Evolutionary conservation across 92 coral and sea anemone genomes (phyloP), one percentile per base, ranked within the genome.

Genomic region (Diadumene lineata): DNA sequence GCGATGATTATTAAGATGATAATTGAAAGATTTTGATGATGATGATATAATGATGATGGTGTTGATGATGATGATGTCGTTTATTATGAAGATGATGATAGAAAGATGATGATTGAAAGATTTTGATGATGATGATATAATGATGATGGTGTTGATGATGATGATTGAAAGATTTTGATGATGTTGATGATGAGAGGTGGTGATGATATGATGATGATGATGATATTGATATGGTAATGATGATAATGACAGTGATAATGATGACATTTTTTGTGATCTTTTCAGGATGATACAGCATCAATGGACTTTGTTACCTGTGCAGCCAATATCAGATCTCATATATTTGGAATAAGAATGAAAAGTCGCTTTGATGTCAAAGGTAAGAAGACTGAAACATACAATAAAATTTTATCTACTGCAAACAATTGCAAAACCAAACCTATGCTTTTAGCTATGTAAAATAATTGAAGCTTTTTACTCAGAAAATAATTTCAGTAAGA

Each of bases 321-420:
- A n/a, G 86, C 97, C 55, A 94, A 94, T 70, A 84, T 94, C 81
- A 81, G 98, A 58, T 94, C 98, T 0, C 96, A 92, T 60, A 89
- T 92, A 56, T 94, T 94, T 85, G 92, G 92, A 55, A 94, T 94
- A 56, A 79, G 85, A 34, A 82, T 87, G 82, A 91, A 87, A 73
- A 94, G 98, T 69, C 94, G 98, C 50, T 94, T 94, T 86, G 98
- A 94, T 79, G 86, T 92, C 22, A 94, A 94, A 85, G 94, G 97
- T 91, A 80, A 66, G 26, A 0, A 44, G 31, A 22, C n/a, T n/a
- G n/a, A n/a, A n/a, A n/a, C n/a, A n/a, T n/a, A n/a, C n/a, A n/a
- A n/a, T n/a, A n/a, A n/a, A n/a, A n/a, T n/a, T n/a, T n/a, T n/a
- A n/a, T n/a, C n/a, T n/a, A n/a, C n/a, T n/a, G n/a, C n/a, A n/a